Evolutionary conservation across 2,888 invertebrate genomes (phyloP).

Genomic region (Brachyptera risi): DNA sequence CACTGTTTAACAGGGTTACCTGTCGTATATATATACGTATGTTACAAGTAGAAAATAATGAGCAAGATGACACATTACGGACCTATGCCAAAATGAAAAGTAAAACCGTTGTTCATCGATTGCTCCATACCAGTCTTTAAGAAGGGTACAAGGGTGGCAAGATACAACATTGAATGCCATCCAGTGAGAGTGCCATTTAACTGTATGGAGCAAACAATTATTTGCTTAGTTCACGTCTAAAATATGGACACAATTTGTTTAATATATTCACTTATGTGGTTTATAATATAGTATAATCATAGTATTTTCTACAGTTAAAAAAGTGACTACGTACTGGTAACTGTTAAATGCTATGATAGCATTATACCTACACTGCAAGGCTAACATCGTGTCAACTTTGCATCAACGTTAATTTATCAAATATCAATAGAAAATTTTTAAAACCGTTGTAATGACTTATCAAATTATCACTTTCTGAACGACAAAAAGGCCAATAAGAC

Average conservation of each 20-base stretch:
- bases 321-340: not conserved
- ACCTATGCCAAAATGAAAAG: constrained; percentile 21
- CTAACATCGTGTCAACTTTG: constrained; percentile 6
- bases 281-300: not conserved
- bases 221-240: constrained; percentile 24
- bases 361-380: not conserved
- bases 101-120: constrained; percentile 22
- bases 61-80: constrained; percentile 26
- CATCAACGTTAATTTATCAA: constrained; percentile 28
- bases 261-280: not conserved
- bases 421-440: constrained; percentile 30
- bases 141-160: constrained; percentile 26
- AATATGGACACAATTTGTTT: constrained; percentile 21
- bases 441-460: constrained; percentile 28
- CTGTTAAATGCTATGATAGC: not conserved
- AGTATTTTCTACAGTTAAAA: not conserved
- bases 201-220: not conserved
- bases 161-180: not conserved
- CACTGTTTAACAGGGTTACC: not conserved
- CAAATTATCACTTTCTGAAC: constrained; percentile 24
- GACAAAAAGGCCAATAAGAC: constrained; percentile 23
- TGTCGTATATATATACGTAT: too few relatives aligned
- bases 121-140: constrained; percentile 30
- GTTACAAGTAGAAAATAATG: constrained; percentile 25
- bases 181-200: not conserved